A percentile compares a stretch with the other conserved stretches of the same genome.
Evolutionary conservation across 2,888 invertebrate species (phyloP).

Genomic region (Lithophane semibrunnea): DNA sequence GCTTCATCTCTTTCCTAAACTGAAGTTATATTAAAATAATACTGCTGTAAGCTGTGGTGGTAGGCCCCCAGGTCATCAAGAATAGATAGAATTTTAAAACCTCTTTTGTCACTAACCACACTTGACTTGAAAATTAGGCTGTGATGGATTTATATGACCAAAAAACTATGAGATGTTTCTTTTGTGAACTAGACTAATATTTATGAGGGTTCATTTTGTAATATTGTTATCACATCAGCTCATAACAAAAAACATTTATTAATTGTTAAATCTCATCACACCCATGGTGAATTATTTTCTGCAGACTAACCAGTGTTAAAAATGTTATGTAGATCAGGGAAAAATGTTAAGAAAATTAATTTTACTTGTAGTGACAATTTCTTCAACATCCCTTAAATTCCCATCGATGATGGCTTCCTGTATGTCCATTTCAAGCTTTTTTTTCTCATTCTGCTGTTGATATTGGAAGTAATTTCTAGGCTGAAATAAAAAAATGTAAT

Average conservation of each 20-base stretch:
- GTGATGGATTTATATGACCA: neutral
- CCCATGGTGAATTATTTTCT: neutral
- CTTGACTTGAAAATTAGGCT: neutral
- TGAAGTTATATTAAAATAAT: no score
- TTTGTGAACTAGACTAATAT: neutral
- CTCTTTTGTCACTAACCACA: neutral
- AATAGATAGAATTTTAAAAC: neutral
- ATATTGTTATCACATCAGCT: neutral
- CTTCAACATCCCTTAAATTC: constrained; percentile 77
- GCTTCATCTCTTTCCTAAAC: no score
- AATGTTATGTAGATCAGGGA: neutral
- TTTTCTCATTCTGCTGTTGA: constrained; percentile 73
- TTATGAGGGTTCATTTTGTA: neutral
- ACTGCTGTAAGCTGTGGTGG: no score
- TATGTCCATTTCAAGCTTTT: constrained; percentile 80
- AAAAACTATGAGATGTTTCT: neutral
- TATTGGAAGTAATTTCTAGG: constrained; percentile 67
- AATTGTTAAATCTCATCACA: neutral
- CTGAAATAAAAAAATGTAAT: constrained; percentile 64
- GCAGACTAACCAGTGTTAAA: neutral
- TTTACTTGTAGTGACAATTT: constrained; percentile 76
- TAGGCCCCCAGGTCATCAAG: neutral
- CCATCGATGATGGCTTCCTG: constrained; percentile 85
- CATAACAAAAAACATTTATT: neutral
- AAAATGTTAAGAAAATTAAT: no score